Conservation (phyloP, 2,797 vertebrate genomes). For the Halcyon chelicuti region DNA sequence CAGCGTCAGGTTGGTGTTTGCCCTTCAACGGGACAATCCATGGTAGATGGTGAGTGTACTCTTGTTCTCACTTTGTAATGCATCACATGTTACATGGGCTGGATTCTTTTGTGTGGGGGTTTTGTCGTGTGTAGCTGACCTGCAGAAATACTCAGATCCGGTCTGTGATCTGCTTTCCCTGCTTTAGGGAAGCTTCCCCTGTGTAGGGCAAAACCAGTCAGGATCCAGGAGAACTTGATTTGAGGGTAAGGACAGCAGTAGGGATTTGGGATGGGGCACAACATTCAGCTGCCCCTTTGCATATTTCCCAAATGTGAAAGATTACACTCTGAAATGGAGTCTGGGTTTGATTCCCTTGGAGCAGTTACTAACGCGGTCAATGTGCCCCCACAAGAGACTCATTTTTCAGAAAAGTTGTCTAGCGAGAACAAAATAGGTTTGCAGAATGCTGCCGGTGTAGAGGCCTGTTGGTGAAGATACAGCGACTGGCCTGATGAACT, state of each 20-base stretch:
- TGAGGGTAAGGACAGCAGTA: not conserved
- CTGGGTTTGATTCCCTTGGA: not conserved
- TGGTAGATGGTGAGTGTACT: not conserved
- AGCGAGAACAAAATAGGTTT: not conserved
- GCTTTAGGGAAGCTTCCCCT: not conserved
- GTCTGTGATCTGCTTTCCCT: not conserved
- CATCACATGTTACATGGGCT: not conserved
- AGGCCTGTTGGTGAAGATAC: not conserved
- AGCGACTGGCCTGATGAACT: not conserved
- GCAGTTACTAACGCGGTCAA: not conserved
- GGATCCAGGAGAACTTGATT: not conserved
- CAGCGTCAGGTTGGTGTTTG: not conserved
- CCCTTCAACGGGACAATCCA: not conserved
- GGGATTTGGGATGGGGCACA: not conserved
- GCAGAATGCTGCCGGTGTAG: not conserved
- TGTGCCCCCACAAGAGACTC: not conserved
- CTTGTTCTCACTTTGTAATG: not conserved
- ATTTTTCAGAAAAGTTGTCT: not conserved
- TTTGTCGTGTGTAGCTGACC: not conserved
- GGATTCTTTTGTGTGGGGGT: not conserved
- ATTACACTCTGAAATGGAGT: not conserved
- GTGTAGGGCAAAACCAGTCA: not conserved
- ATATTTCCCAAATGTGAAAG: not conserved
- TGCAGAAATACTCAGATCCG: not conserved
- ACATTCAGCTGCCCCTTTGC: not conserved